Conservation (phyloP, 2,797 vertebrate species). For the Bovichtus variegatus region DNA sequence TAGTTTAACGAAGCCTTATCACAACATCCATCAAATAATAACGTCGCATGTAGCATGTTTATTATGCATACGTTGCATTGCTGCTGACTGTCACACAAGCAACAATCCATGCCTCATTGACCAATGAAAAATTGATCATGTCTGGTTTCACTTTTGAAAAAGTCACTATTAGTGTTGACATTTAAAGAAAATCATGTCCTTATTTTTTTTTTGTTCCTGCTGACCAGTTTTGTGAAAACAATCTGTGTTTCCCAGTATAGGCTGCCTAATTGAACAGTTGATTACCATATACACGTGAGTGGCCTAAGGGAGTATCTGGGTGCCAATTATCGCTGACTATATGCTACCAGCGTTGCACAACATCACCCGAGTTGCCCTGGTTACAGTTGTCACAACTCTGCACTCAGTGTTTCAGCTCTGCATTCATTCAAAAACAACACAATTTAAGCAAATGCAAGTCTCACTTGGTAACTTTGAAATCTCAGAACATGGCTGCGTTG, state of each 20-base stretch:
- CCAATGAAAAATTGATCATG: not conserved
- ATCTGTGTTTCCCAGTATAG: not conserved
- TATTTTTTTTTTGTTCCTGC: not conserved
- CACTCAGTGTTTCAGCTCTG: not conserved
- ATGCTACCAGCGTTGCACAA: not conserved
- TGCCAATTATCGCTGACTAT: slow-evolving; percentile 43
- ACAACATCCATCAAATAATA: slow-evolving; percentile 19
- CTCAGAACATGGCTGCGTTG: not conserved
- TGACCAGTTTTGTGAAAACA: not conserved
- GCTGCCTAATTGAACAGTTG: slow-evolving; percentile 25
- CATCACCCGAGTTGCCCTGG: slow-evolving; percentile 7
- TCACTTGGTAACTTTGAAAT: not conserved
- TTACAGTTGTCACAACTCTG: not conserved
- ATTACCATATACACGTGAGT: not conserved
- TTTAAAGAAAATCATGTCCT: not conserved
- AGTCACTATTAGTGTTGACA: not conserved
- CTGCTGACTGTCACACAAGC: not conserved
- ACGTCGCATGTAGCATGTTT: slow-evolving; percentile 13
- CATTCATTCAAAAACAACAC: not conserved
- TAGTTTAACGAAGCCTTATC: not conserved
- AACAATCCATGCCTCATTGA: not conserved
- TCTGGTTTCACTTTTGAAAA: not conserved
- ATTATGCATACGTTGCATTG: not conserved
- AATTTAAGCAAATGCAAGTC: not conserved
- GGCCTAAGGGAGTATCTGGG: slow-evolving; percentile 29